A percentile compares a stretch with the other conserved stretches of the same genome.
These are phyloP conservation scores for Herpailurus yagouaroundi DNA, from an alignment of 2,113 vertebrate genomes.

Conservation along the genomic window DNA sequence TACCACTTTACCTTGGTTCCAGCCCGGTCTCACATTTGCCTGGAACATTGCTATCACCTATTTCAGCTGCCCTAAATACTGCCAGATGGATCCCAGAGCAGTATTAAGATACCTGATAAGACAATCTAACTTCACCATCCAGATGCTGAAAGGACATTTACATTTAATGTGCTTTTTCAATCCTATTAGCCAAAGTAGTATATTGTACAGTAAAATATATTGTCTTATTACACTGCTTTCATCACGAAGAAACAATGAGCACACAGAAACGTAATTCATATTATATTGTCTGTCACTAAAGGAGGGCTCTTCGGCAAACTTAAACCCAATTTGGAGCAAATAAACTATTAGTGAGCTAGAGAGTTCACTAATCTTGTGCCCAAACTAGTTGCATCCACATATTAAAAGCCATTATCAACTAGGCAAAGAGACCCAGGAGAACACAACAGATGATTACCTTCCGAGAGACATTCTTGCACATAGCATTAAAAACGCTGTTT, in stretches of 20 bases:
- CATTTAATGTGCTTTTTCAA: conserved; percentile 59
- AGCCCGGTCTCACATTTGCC: not conserved
- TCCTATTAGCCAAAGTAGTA: conserved; percentile 65
- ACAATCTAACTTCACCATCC: conserved; percentile 39
- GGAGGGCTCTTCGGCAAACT: not conserved
- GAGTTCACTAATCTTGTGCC: conserved; percentile 17
- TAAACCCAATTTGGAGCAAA: conserved; percentile 30
- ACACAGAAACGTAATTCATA: conserved; percentile 41
- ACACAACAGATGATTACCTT: not conserved
- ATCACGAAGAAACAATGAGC: conserved; percentile 38
- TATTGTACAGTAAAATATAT: conserved; percentile 53
- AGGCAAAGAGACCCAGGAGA: conserved; percentile 54
- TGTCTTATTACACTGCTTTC: conserved; percentile 32
- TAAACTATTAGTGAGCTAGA: not conserved
- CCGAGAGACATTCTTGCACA: not conserved
- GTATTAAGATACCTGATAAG: conserved; percentile 15
- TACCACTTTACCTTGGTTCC: not conserved
- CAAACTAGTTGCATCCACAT: not conserved
- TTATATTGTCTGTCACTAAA: conserved; percentile 40
- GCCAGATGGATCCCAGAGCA: not conserved
- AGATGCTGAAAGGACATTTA: conserved; percentile 61
- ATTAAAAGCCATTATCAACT: conserved; percentile 23
- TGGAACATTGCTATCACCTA: not conserved
- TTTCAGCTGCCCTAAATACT: not conserved
- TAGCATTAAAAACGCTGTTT: not conserved